Evolutionary conservation across 2,797 vertebrate genomes (phyloP).

Genomic region (Poeciliopsis infans): DNA sequence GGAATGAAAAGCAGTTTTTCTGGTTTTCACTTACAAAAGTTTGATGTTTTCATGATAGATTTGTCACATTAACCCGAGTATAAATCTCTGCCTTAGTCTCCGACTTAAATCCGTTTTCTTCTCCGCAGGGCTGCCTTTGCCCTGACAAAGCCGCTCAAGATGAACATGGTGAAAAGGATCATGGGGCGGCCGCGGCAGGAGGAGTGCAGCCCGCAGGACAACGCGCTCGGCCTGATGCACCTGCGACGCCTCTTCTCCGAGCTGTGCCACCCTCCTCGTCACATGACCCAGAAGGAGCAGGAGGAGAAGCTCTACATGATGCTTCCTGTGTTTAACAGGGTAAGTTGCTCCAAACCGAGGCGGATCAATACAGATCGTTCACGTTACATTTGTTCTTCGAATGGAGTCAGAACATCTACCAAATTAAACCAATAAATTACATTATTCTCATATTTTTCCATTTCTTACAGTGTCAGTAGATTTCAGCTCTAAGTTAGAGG

Average conservation of each 20-base stretch:
- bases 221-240: constrained; percentile 96
- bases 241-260: constrained; percentile 97
- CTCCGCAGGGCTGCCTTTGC: constrained; percentile 81
- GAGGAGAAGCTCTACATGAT: constrained; percentile 99
- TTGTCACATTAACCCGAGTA: neutral
- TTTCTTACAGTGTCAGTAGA: neutral
- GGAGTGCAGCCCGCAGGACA: constrained; percentile 98
- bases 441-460: neutral
- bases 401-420: neutral
- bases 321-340: constrained; percentile 98
- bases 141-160: constrained; percentile 88
- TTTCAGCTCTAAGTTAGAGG: neutral
- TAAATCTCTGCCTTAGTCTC: neutral
- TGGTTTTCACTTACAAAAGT: neutral
- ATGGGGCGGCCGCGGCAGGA: constrained; percentile 98
- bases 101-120: neutral
- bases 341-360: constrained; percentile 69
- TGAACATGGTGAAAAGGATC: constrained; percentile 99
- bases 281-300: constrained; percentile 99
- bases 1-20: neutral
- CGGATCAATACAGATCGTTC: neutral
- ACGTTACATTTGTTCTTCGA: neutral
- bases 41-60: neutral
- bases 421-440: neutral
- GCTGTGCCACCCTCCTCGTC: constrained; percentile 94